Evolutionary conservation across 92 coral and sea anemone species (phyloP), one percentile per base, ranked within the genome.

Genomic region (Phymanthus crucifer): DNA sequence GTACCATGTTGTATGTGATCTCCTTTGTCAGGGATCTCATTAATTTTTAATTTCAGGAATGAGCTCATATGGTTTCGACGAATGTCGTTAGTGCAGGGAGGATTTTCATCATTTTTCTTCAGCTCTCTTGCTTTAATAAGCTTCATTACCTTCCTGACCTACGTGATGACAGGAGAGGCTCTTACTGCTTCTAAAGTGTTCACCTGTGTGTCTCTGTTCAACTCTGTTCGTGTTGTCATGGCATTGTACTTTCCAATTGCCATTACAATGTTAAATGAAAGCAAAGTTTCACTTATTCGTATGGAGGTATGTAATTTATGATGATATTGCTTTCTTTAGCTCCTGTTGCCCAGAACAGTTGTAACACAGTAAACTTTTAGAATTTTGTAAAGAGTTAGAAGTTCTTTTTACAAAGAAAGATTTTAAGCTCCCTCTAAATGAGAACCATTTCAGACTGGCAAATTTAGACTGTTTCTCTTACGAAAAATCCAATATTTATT

Each of bases 141-240:
- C 73, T 92, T 92, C 37, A 73, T 80, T 52, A 90, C 93, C 27
- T 92, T 92, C 81, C 64, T 84, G 66, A 79, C 93, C 3, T 92
- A 87, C 38, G 93, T 92, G n/a, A 35, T 89, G 82, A 76, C 90
- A 38, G 97, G 93, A 14, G 85, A 92, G 71, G 74, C 75, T 40
- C 80, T 92, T 27, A 92, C 97, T 13, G 93, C 93, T 3, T 84
- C 89, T 66, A 92, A 89, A 80, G 93, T 92, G 36, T 92, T 92
- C 84, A 92, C 97, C 11, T 90, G 93, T 23, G 87, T 89, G 24
- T 84, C 91, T 0, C 78, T 92, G 34, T 92, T 92, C 90, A 89
- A 85, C 68, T 88, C 97, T 66, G 85, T 92, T 16, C 91, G 97
- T 32, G 56, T 87, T 66, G 91, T 90, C 66, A 89, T 85, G 89